Conservation (phyloP, 2,797 vertebrate genomes). For the Bufotes viridis region DNA sequence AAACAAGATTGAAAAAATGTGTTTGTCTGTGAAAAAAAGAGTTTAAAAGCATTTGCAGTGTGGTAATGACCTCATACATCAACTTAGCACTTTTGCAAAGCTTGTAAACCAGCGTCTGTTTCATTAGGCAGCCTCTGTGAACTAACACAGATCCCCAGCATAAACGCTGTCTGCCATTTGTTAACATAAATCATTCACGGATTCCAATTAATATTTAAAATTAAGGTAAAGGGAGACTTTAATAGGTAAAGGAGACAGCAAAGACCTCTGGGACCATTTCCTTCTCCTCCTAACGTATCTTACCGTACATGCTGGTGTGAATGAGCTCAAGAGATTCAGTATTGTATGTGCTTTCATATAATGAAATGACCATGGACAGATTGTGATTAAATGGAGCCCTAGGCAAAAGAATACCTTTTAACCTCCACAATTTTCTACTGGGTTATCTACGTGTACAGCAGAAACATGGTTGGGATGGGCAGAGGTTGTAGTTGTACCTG, state of each 20-base stretch:
- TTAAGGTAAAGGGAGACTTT: conserved; percentile 34
- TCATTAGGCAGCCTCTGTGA: conserved; percentile 47
- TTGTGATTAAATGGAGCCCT: background rate
- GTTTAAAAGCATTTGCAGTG: conserved; percentile 47
- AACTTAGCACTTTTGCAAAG: conserved; percentile 55
- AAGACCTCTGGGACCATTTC: conserved; percentile 9
- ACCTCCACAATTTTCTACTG: background rate
- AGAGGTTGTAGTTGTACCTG: background rate
- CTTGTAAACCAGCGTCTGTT: conserved; percentile 47
- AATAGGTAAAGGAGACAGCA: conserved; percentile 15
- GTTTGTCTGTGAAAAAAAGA: conserved; percentile 21
- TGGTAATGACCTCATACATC: conserved; percentile 55
- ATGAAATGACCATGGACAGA: background rate
- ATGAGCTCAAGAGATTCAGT: background rate
- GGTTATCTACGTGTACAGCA: background rate
- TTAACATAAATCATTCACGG: conserved; percentile 40
- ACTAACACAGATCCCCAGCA: conserved; percentile 38
- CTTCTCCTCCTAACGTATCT: conserved; percentile 12
- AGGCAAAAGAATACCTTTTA: background rate
- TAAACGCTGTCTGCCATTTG: conserved; percentile 24
- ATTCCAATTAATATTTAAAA: conserved; percentile 51
- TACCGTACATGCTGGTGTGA: background rate
- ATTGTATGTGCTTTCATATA: background rate
- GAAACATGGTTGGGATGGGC: no score
- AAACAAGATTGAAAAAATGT: conserved; percentile 24